Conservation (phyloP, 2,797 vertebrate species). For the Hemitrygon akajei region DNA sequence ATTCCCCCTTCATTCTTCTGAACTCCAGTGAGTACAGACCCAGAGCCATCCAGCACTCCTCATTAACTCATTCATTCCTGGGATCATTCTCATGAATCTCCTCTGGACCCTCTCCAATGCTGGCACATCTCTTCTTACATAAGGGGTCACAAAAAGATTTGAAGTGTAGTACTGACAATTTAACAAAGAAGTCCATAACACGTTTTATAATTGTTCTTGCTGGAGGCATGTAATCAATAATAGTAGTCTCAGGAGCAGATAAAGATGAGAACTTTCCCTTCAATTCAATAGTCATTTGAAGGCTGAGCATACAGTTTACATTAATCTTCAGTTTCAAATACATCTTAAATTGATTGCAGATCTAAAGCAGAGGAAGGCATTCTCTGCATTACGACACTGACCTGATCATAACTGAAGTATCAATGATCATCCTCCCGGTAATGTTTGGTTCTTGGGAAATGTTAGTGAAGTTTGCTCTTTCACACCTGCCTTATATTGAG, state of each 20-base stretch:
- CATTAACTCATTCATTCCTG: too few relatives aligned
- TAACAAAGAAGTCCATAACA: conserved; percentile 10
- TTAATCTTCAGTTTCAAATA: conserved; percentile 68
- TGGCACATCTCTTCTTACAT: too few relatives aligned
- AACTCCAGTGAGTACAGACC: too few relatives aligned
- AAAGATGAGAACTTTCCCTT: conserved; percentile 64
- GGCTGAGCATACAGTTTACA: conserved; percentile 68
- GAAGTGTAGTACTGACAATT: not conserved
- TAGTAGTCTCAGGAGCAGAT: conserved; percentile 74
- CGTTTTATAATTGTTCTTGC: conserved; percentile 56
- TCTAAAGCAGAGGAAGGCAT: conserved; percentile 65
- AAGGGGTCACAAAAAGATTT: not conserved
- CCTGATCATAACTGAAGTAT: conserved; percentile 62
- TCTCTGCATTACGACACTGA: conserved; percentile 70
- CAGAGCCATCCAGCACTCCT: too few relatives aligned
- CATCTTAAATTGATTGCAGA: conserved; percentile 68
- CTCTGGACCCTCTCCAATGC: too few relatives aligned
- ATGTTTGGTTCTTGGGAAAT: not conserved
- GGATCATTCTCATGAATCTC: too few relatives aligned
- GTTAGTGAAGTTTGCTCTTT: not conserved
- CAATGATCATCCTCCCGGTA: conserved; percentile 49
- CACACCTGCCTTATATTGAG: not conserved
- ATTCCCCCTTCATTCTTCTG: too few relatives aligned
- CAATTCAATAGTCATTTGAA: conserved; percentile 68
- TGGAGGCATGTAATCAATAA: conserved; percentile 70